Base-by-base conservation (phyloP, 2,113 vertebrate species). In the Colinus virginianus region DNA sequence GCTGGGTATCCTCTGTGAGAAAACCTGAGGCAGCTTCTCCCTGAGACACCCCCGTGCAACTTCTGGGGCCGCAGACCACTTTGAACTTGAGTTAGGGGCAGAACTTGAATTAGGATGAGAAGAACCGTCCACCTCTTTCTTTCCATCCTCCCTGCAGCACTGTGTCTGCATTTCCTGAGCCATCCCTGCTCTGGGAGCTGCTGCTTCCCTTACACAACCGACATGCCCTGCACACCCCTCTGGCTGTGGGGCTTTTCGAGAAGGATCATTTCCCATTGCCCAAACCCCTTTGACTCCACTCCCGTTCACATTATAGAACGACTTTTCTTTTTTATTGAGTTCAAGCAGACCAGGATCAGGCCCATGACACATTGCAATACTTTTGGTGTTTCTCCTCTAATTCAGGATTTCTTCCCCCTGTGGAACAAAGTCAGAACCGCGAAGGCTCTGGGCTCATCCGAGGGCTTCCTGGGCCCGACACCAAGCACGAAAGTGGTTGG, bases 1-100 rank as follows among this genome's bases (percentile, higher is more conserved):
- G 0, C 2, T 30, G 17, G 8, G 7, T 84, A 76, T 77, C 71
- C 70, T 85, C 17, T 45, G 32, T 13, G 40, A 32, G 55, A 80
- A 34, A 69, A 70, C 38, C 62, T 0, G 1, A 74, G 19, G 22
- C 23, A 72, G 25, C 38, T 78, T 56, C 1, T 7, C 79, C 61
- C 53, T 7, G 72, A 56, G 46, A 75, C 15, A 36, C 11, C 0
- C 0, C 11, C 8, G 46, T 0, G 0, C 6, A 59, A 32, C 6
- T 85, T 72, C 76, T 49, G 63, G 69, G 55, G 7, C 43, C 6
- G 16, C 9, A 23, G 28, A 63, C 19, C 25, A 21, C 26, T 25
- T 32, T 46, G 34, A 32, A 49, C 75, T 32, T 46, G 42, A 45
- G 16, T 15, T 34, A 61, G 56, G 38, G 55, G 21, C 22, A 26